phyloP scores from a whole-genome alignment of 2,113 vertebrate species.

The Phaetusa simplex region DNA sequence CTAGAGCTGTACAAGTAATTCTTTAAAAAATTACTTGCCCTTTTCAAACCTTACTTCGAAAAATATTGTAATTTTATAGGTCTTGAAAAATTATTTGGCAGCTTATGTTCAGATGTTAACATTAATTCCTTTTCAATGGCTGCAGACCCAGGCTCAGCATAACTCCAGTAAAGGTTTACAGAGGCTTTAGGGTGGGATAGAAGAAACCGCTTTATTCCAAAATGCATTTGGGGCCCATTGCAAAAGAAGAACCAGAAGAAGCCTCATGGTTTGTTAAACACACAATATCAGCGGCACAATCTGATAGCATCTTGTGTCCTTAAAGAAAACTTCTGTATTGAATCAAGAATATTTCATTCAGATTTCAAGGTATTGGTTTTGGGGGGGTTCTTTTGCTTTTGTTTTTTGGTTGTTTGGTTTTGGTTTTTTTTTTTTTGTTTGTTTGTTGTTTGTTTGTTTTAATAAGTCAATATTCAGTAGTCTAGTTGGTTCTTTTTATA shows the following conservation, averaged over 20 bases:
- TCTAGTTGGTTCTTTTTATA: not conserved
- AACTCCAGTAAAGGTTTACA: not conserved
- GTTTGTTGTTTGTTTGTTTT: not conserved
- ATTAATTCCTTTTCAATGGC: not conserved
- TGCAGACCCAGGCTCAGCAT: not conserved
- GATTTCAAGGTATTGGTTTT: not conserved
- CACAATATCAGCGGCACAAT: rapidly evolving
- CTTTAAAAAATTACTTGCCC: not conserved
- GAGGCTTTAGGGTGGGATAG: not conserved
- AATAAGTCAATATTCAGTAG: not conserved
- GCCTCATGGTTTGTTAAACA: not conserved
- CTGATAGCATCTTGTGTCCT: rapidly evolving
- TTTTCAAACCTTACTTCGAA: not conserved
- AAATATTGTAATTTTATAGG: not conserved
- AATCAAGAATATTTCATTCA: not conserved
- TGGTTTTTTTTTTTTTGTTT: not conserved
- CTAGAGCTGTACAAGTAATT: not conserved
- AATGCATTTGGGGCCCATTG: not conserved
- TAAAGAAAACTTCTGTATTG: not conserved
- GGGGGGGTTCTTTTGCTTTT: not conserved
- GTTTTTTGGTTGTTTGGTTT: too few species aligned
- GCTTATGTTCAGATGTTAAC: not conserved
- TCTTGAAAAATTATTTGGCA: not conserved
- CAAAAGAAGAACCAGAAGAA: not conserved
- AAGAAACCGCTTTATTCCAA: not conserved